Conservation (phyloP, 2,888 invertebrate genomes). For the Cyrtodaria siliqua region DNA sequence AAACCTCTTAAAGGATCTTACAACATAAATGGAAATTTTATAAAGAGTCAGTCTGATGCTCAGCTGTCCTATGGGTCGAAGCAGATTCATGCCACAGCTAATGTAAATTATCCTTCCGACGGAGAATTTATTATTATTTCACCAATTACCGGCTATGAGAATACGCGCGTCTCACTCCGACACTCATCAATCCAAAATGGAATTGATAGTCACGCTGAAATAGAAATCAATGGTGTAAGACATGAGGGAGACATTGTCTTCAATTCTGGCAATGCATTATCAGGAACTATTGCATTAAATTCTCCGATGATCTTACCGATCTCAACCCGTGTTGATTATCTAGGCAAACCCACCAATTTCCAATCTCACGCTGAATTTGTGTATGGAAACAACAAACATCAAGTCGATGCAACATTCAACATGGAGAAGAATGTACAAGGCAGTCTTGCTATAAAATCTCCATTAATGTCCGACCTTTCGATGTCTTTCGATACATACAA, state of each 20-base stretch:
- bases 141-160: constrained; percentile 23
- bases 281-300: neutral
- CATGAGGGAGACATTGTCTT: constrained; percentile 3
- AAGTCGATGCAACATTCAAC: neutral
- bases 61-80: neutral
- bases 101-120: neutral
- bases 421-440: too few relatives aligned
- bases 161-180: constrained; percentile 9
- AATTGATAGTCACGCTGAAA: constrained; percentile 8
- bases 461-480: too few relatives aligned
- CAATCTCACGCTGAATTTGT: neutral
- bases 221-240: neutral
- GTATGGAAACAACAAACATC: neutral
- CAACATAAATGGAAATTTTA: constrained; percentile 16
- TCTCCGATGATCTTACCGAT: constrained; percentile 1
- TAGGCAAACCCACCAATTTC: too few relatives aligned
- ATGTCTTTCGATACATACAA: too few relatives aligned
- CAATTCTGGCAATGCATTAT: neutral
- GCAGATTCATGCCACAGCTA: neutral
- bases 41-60: neutral
- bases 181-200: constrained; percentile 1
- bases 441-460: too few relatives aligned
- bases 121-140: constrained; percentile 8
- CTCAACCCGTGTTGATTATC: neutral
- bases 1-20: constrained; percentile 35